Conservation (phyloP, 1,140 invertebrate species). For the Dinoponera quadriceps region DNA sequence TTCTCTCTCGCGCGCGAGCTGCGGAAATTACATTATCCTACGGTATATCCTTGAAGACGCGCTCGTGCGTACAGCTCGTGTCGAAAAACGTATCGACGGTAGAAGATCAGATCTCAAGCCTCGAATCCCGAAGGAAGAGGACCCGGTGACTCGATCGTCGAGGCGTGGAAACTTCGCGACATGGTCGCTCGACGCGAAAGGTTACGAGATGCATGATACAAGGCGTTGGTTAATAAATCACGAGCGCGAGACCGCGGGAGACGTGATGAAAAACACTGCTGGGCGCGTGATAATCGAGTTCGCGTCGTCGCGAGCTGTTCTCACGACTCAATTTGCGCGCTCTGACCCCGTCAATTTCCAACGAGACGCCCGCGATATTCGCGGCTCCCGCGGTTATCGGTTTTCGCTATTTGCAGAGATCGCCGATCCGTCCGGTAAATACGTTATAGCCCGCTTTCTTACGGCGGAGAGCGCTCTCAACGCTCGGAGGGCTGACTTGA, state of each 20-base stretch:
- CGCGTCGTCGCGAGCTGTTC: background rate
- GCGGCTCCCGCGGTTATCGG: conserved; percentile 23
- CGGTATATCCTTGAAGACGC: background rate
- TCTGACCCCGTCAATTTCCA: conserved; percentile 31
- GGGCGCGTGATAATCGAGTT: background rate
- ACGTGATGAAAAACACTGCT: background rate
- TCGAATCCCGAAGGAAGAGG: too few species aligned
- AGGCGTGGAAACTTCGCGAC: background rate
- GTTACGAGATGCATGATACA: background rate
- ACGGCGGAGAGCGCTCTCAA: too few species aligned
- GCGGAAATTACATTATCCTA: background rate
- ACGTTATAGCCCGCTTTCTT: conserved; percentile 51
- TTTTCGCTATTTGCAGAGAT: conserved; percentile 52
- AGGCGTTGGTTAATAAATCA: background rate
- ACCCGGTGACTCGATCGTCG: background rate
- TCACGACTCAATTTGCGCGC: conserved; percentile 21
- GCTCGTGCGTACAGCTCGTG: background rate
- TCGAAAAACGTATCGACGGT: background rate
- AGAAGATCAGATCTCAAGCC: background rate
- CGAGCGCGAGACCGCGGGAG: too few species aligned
- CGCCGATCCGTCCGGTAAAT: conserved; percentile 42
- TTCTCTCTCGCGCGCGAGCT: background rate
- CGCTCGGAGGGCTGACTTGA: background rate
- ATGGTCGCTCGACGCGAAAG: background rate
- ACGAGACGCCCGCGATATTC: conserved; percentile 33